Conservation (phyloP, 2,113 vertebrate genomes). For the Podocnemis expansa region DNA sequence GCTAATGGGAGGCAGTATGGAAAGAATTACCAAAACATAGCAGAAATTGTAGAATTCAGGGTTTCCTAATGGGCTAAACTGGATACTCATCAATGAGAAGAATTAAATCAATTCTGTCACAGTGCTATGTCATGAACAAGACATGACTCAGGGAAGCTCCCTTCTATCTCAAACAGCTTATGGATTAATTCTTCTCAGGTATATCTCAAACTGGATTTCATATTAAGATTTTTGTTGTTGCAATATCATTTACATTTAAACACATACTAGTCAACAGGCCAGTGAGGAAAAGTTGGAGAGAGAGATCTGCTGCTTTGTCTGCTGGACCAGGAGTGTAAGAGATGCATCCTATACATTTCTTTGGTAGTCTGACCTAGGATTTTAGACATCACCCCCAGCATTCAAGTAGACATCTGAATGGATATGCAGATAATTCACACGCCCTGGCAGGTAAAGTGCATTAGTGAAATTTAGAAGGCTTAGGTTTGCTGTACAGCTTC, state of each 20-base stretch:
- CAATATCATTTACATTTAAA: background rate
- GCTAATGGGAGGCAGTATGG: background rate
- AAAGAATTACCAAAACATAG: background rate
- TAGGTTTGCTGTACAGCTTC: background rate
- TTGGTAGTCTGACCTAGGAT: background rate
- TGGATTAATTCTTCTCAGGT: background rate
- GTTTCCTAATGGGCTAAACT: background rate
- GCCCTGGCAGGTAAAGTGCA: background rate
- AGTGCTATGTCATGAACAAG: background rate
- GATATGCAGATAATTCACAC: background rate
- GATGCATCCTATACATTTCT: background rate
- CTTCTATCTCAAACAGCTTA: background rate
- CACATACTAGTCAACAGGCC: background rate
- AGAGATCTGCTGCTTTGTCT: background rate
- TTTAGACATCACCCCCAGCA: background rate
- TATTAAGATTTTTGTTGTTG: background rate
- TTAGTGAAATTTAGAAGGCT: background rate
- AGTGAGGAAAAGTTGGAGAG: background rate
- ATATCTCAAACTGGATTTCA: background rate
- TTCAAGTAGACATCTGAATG: background rate
- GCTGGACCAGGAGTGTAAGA: background rate
- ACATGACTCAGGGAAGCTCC: background rate
- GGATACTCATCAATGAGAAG: background rate
- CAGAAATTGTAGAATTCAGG: background rate
- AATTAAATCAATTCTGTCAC: background rate